phyloP scores from a whole-genome alignment of 2,797 vertebrate species.

The Paramormyrops hopkinsi region DNA sequence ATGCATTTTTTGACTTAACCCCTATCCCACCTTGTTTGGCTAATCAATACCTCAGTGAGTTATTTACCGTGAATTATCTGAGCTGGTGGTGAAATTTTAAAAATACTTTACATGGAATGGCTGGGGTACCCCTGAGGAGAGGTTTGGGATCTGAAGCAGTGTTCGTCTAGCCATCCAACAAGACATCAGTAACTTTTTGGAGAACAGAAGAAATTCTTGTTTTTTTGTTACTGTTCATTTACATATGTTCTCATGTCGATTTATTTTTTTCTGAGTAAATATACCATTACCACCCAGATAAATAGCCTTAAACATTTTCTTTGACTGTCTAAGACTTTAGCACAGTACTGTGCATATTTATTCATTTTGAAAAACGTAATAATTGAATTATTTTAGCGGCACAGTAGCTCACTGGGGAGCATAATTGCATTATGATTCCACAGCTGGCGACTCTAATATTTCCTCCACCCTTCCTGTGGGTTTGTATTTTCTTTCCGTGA shows the following conservation, averaged over 20 bases:
- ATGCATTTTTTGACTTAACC: neutral
- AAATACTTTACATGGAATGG: neutral
- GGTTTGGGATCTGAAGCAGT: neutral
- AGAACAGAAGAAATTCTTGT: neutral
- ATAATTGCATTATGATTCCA: neutral
- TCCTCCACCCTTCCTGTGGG: neutral
- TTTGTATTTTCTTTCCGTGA: neutral
- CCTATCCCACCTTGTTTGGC: neutral
- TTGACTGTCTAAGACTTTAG: neutral
- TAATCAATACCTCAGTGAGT: neutral
- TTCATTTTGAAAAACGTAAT: neutral
- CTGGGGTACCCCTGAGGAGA: neutral
- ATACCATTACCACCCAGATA: neutral
- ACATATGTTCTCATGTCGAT: neutral
- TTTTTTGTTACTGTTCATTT: neutral
- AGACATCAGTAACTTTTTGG: neutral
- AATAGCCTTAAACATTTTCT: neutral
- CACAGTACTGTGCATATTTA: neutral
- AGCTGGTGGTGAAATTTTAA: neutral
- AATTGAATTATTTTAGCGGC: neutral
- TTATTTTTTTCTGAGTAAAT: neutral
- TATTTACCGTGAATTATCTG: neutral
- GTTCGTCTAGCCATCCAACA: neutral
- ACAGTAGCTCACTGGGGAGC: neutral
- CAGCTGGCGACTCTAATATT: neutral